Evolutionary conservation across 1,140 invertebrate species (phyloP), one percentile per base, ranked within the genome.

Genomic region (Pogonognathellus flavescens): DNA sequence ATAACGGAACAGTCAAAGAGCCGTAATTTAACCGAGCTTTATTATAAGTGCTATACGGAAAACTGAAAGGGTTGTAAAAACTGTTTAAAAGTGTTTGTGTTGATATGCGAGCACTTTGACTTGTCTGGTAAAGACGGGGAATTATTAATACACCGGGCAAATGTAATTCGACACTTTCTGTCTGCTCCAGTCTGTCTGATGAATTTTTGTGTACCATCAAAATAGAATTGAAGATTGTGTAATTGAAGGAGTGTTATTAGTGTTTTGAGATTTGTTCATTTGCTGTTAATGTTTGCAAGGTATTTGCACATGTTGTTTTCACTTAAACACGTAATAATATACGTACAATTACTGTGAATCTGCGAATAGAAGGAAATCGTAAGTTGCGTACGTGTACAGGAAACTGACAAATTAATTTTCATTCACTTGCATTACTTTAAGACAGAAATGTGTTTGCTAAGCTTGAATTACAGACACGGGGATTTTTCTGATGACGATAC

Each of bases 91-190:
- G 31, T 41, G 31, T 41, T 66, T 6, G n/a, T 18, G n/a, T 60
- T 66, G 18, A 13, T 11, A 66, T 0, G 62, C 22, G 3, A 13
- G 0, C 10, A 25, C 20, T 66, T 66, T 66, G 62, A 66, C 62
- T 66, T 66, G 62, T 25, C 25, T 25, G 62, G 62, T 66, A 25
- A 66, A 25, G 7, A n/a, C 2, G 62, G 22, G 8, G 62, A 66
- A 66, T 41, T 66, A 66, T 66, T 66, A 66, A 66, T 66, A 66
- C 20, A 66, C 11, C 6, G 13, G 11, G 20, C 20, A 31, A 66
- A 66, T 66, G 62, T 66, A 66, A 25, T 66, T 66, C 22, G 62
- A 66, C 62, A 66, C 62, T 66, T 31, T 9, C 14, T 66, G 20
- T 9, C 25, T 62, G 22, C 25, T 66, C 7, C 22, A 3, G 53